phyloP scores from a whole-genome alignment of 2,888 invertebrate species.

The Chesias legatella region DNA sequence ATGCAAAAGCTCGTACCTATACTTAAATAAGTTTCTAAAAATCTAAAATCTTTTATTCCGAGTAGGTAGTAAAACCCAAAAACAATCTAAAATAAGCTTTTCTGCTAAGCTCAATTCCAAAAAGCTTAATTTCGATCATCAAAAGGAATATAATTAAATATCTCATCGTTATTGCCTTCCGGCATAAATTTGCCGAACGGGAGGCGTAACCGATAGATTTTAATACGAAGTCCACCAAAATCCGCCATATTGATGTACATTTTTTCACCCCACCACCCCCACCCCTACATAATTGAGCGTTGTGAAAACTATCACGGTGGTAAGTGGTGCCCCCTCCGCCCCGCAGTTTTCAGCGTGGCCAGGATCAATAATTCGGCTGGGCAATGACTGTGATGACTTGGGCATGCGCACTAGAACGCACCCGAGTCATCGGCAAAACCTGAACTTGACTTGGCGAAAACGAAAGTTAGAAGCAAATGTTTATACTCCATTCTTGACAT shows the following conservation, averaged over 20 bases:
- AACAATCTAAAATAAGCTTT: conserved; percentile 1
- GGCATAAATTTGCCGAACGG: conserved; percentile 52
- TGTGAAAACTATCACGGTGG: conserved; percentile 79
- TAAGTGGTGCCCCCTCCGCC: conserved; percentile 62
- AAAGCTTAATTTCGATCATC: conserved; percentile 21
- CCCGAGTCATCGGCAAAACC: conserved; percentile 71
- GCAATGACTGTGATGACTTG: conserved; percentile 79
- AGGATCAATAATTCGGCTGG: conserved; percentile 79
- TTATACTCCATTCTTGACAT: conserved; percentile 72
- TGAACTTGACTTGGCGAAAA: conserved; percentile 80
- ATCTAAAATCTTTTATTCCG: no score
- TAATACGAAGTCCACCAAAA: conserved; percentile 69
- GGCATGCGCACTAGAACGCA: conserved; percentile 60
- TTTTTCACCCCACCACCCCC: conserved; percentile 59
- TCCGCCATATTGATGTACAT: conserved; percentile 70
- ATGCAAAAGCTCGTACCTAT: no score
- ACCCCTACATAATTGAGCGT: conserved; percentile 73
- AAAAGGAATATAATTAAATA: conserved; percentile 44
- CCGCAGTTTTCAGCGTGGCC: conserved; percentile 75
- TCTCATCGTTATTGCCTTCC: conserved; percentile 49
- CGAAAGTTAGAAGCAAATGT: conserved; percentile 75
- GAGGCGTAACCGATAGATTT: conserved; percentile 69
- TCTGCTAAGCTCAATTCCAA: conserved; percentile 5
- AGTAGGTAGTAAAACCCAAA: conserved; percentile 11
- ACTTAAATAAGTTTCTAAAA: no score